Evolutionary conservation across 2,888 invertebrate species (phyloP).

Genomic region (Melikaiella ostensackeni): DNA sequence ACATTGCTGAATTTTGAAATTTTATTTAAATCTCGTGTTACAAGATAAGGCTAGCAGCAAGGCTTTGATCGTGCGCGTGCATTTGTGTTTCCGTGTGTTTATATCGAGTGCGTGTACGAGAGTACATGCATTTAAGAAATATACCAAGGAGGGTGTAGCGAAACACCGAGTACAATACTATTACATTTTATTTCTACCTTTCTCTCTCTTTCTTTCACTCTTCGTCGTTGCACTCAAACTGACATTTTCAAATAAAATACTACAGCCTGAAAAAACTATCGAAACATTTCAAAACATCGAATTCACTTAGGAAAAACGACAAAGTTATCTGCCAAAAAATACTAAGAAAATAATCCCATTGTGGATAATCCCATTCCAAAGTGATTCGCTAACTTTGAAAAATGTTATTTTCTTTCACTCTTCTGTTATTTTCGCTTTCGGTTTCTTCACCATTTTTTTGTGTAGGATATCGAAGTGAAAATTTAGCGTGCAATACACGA

Average conservation of each 20-base stretch:
- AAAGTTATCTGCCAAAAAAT: neutral
- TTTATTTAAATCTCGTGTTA: conserved; percentile 72
- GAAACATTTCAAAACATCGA: neutral
- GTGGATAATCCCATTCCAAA: neutral
- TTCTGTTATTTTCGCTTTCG: conserved; percentile 40
- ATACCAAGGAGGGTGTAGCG: conserved; percentile 15
- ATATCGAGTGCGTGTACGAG: conserved; percentile 6
- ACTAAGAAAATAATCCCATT: too few species aligned
- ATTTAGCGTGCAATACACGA: neutral
- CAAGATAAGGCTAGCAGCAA: conserved; percentile 72
- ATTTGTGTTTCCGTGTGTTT: conserved; percentile 55
- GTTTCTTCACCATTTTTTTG: neutral
- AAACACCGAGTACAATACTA: conserved; percentile 33
- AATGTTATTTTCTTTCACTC: conserved; percentile 16
- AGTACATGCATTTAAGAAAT: conserved; percentile 11
- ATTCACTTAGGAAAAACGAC: neutral
- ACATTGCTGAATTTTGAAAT: conserved; percentile 43
- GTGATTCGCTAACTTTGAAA: conserved; percentile 17
- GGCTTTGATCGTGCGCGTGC: conserved; percentile 69
- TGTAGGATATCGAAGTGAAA: neutral
- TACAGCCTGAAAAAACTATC: neutral
- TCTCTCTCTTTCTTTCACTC: conserved; percentile 24
- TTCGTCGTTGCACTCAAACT: conserved; percentile 17
- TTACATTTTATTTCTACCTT: conserved; percentile 41
- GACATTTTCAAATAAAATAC: neutral